Base-by-base conservation (phyloP, 2,797 vertebrate species). In the Hippocampus kuda region DNA sequence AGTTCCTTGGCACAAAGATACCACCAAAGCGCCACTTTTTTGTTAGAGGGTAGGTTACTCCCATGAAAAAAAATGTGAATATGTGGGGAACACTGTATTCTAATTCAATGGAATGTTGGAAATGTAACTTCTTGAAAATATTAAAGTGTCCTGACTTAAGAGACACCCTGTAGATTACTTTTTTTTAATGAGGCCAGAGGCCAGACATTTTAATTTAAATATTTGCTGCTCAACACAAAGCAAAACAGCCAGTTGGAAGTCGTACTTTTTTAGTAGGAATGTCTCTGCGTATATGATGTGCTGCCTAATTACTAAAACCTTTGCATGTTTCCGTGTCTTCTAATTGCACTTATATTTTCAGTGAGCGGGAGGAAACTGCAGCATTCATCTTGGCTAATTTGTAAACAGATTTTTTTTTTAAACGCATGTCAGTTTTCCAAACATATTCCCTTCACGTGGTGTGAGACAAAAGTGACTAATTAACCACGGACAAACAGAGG, bases 281-380 rank as follows among this genome's bases (percentile, higher is more conserved):
- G 90, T 44, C 61, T 81, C 66, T 82, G 85, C 34, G 57, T 27
- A 15, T 26, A 20, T n/a, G 30, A 42, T 63, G 61, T 24, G 34
- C 24, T 24, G 83, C 80, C 79, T 68, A 67, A 83, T 76, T 79
- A 67, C 61, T 46, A 66, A 69, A 79, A 81, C 70, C 67, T 79
- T 75, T 26, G 79, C 70, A 77, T 82, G 80, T 71, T 89, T 24
- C n/a, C 38, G 11, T 85, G 75, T 34, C 80, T 74, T 89, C 85
- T 91, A 93, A 93, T 92, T 92, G 92, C 91, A 92, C 91, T 92
- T 92, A 68, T 86, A 10, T 69, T 75, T 87, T 82, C 72, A 75
- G 79, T 78, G 78, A 75, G 66, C 60, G 77, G 65, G 79, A 85
- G 79, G 70, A 87, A 89, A 87, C 85, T 87, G 89, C 91, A 92